Base-by-base conservation (phyloP, 2,113 vertebrate genomes). In the Grantiella picta region DNA sequence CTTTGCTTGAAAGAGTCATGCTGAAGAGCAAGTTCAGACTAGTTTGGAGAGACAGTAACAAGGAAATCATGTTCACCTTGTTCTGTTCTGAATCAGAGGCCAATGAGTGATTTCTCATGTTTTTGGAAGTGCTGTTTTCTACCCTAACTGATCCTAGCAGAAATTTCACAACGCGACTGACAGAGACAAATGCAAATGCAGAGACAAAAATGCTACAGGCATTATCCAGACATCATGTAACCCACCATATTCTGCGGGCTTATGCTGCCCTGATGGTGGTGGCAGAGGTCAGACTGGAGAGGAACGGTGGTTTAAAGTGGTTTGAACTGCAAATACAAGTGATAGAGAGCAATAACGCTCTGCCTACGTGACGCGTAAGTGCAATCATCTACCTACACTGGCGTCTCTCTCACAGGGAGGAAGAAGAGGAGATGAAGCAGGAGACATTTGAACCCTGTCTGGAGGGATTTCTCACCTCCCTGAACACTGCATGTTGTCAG, bases 11-110 rank as follows among this genome's bases (percentile, higher is more conserved):
- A 94, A 87, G 76, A 94, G 42, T 85, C 53, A 71, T 27, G 38
- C 33, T 81, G 89, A 90, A 84, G 53, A 63, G 33, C 87, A 85
- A 94, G 92, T 78, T 95, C 77, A 89, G 31, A 69, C 73, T 53
- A 59, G 50, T 80, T 77, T 61, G 25, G 42, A 72, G 68, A 94
- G 31, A 75, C 1, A 1, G 27, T 61, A 92, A 77, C 31, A 83
- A 54, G 54, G 45, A 81, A 66, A 80, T 29, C 49, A 12, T 5
- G 36, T 42, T 92, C 54, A 38, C 16, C 33, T 57, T 52, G 72
- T 61, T 70, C 83, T 85, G 33, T 47, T 61, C 35, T 66, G 50
- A 92, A 82, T 20, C 64, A 81, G 35, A 87, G 54, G 38, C 21
- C 40, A 82, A 19, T 15, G 35, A 85, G 9, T 8, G 23, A 90